Percentiles rank a stretch among this genome's conserved stretches.
phyloP scores from a whole-genome alignment of 2,888 invertebrate genomes.

The Orthosia gothica region DNA sequence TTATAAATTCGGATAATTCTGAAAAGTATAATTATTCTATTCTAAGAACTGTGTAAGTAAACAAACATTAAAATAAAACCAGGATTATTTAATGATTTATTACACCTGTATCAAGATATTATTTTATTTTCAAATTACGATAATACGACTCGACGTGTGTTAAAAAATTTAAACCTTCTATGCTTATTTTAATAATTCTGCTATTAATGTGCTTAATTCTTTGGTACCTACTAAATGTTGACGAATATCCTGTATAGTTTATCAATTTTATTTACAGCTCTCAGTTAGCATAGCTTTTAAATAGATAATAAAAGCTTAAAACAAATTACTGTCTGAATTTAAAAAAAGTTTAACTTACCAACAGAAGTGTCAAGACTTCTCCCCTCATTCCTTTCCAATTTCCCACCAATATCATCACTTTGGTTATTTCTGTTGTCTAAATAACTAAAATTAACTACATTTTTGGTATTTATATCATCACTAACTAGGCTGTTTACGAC shows the following conservation, averaged over 20 bases:
- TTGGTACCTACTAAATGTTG: neutral
- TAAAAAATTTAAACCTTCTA: no score
- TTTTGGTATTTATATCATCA: conserved; percentile 72
- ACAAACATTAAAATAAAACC: neutral
- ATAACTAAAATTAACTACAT: conserved; percentile 67
- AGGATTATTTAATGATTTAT: neutral
- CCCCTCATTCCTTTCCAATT: conserved; percentile 30
- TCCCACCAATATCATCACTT: conserved; percentile 68
- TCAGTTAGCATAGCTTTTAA: no score
- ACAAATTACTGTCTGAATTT: neutral
- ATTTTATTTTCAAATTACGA: no score
- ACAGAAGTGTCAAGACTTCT: conserved; percentile 45
- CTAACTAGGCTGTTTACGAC: conserved; percentile 71
- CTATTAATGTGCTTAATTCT: no score
- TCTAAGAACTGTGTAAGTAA: no score
- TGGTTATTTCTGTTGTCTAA: conserved; percentile 67
- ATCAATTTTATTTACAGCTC: neutral
- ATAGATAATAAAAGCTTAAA: neutral
- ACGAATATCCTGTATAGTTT: neutral
- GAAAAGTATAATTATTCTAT: no score
- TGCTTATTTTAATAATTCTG: neutral
- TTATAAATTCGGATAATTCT: no score
- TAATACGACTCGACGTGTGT: no score
- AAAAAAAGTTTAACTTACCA: conserved; percentile 42
- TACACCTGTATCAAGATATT: neutral